Evolutionary conservation across 2,888 invertebrate genomes (phyloP), one percentile per base, ranked within the genome.

Genomic region (Ophioninae sp.): DNA sequence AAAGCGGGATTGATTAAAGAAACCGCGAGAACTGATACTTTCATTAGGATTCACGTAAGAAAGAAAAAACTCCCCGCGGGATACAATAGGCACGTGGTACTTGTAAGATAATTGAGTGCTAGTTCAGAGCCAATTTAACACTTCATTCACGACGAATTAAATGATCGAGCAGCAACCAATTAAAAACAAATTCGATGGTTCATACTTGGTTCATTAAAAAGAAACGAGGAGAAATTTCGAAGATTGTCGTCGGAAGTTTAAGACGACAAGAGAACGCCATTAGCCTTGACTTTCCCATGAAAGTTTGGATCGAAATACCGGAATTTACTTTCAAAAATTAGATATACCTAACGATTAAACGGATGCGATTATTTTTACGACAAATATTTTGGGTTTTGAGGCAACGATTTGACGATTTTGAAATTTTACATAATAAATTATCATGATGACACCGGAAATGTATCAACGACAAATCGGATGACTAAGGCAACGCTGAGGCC

Each of bases 401-500:
- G 51, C 6, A 51, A 51, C 17, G 17, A 6, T 17, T 51, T 13
- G 17, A 51, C 13, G 17, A 10, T 51, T 6, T 10, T 17, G 51
- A 51, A 51, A 51, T 51, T 30, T 30, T 17, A 17, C 51, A 3
- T 17, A 37, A n/a, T 9, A 20, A 2, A n/a, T 39, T 65, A 13
- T 51, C 2, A 22, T 20, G 10, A 8, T 58, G 22, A 59, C 58
- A 23, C 71, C 58, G 22, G 17, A 79, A 65, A 71, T 69, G 71
- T 63, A 74, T 30, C 65, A 59, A 41, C 30, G 56, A 56, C 56
- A 23, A 63, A 37, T 2, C 17, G 6, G 58, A 56, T 73, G 51
- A n/a, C 69, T 63, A 74, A 78, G 77, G 67, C 79, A 82, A 30
- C 69, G n/a, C 44, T 10, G 51, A 13, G 37, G 65, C 6, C 51